These are phyloP conservation scores for Syngnathus floridae DNA, from an alignment of 2,113 vertebrate species.

Conservation along the genomic window DNA sequence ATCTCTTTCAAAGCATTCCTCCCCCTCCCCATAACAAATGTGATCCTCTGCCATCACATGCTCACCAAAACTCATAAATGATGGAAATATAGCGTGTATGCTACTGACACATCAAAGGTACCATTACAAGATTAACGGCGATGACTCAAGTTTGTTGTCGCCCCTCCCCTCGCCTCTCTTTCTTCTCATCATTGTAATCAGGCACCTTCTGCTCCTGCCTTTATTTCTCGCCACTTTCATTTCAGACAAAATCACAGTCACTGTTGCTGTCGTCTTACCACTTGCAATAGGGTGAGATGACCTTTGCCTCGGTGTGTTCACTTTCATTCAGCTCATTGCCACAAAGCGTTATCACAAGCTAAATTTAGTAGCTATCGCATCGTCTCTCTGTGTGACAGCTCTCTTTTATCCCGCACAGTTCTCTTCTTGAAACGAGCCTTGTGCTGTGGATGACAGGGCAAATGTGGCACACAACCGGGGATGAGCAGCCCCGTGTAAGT, in stretches of 20 bases:
- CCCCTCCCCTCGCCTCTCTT: constrained; percentile 27
- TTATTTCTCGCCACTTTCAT: constrained; percentile 52
- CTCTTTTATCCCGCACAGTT: constrained; percentile 39
- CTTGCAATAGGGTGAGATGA: constrained; percentile 39
- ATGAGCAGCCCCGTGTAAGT: constrained; percentile 55
- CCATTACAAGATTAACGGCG: constrained; percentile 83
- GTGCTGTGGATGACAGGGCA: constrained; percentile 52
- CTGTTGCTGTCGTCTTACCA: constrained; percentile 56
- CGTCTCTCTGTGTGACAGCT: constrained; percentile 47
- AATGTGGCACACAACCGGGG: constrained; percentile 44
- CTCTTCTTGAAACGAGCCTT: constrained; percentile 41
- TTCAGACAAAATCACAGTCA: constrained; percentile 39
- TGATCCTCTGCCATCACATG: constrained; percentile 85
- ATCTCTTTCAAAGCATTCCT: constrained; percentile 85
- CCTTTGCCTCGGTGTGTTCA: constrained; percentile 37
- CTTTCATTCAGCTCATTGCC: constrained; percentile 48
- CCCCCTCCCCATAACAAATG: constrained; percentile 69
- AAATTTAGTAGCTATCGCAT: constrained; percentile 51
- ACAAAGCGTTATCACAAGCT: constrained; percentile 39
- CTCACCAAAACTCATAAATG: constrained; percentile 89
- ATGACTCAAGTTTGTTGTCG: constrained; percentile 78
- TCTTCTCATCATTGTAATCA: constrained; percentile 55
- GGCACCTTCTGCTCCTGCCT: constrained; percentile 39
- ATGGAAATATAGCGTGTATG: constrained; percentile 81
- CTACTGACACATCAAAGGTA: constrained; percentile 86